phyloP scores from a whole-genome alignment of 2,888 invertebrate species.

The Orthosia incerta region DNA sequence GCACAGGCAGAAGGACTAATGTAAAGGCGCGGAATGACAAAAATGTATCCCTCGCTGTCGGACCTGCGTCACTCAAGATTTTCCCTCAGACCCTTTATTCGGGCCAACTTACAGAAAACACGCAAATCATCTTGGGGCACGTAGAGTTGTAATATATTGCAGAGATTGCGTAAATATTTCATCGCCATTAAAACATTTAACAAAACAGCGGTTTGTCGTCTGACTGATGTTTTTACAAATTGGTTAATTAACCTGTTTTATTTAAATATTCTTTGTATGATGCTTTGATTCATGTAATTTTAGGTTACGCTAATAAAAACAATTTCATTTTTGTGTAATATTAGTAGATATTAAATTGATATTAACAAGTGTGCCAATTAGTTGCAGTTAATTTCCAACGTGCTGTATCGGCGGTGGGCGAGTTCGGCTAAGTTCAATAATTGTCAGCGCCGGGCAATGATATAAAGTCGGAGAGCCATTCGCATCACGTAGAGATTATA shows the following conservation, averaged over 20 bases:
- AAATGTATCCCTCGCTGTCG: slow-evolving; percentile 82
- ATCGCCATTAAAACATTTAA: slow-evolving; percentile 58
- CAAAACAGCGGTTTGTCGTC: slow-evolving; percentile 39
- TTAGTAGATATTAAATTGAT: not conserved
- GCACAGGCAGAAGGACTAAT: slow-evolving; percentile 71
- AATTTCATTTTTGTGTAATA: no score
- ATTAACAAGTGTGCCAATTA: slow-evolving; percentile 17
- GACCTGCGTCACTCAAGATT: slow-evolving; percentile 83
- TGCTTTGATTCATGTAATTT: no score
- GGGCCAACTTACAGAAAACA: slow-evolving; percentile 77
- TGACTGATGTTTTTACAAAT: no score
- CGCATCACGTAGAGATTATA: slow-evolving; percentile 83
- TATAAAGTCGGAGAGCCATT: slow-evolving; percentile 68
- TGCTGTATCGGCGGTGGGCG: slow-evolving; percentile 23
- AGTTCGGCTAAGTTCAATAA: slow-evolving; percentile 57
- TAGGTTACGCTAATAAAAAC: no score
- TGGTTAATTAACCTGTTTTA: no score
- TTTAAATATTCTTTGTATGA: no score
- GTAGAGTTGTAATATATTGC: slow-evolving; percentile 66
- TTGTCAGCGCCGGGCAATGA: slow-evolving; percentile 53
- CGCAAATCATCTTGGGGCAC: slow-evolving; percentile 73
- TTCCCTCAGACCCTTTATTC: slow-evolving; percentile 75
- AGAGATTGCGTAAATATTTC: slow-evolving; percentile 65
- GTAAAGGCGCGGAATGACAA: slow-evolving; percentile 78
- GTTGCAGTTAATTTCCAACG: slow-evolving; percentile 32